phyloP scores from a whole-genome alignment of 2,113 vertebrate species.

The Chloropsis cyanopogon region DNA sequence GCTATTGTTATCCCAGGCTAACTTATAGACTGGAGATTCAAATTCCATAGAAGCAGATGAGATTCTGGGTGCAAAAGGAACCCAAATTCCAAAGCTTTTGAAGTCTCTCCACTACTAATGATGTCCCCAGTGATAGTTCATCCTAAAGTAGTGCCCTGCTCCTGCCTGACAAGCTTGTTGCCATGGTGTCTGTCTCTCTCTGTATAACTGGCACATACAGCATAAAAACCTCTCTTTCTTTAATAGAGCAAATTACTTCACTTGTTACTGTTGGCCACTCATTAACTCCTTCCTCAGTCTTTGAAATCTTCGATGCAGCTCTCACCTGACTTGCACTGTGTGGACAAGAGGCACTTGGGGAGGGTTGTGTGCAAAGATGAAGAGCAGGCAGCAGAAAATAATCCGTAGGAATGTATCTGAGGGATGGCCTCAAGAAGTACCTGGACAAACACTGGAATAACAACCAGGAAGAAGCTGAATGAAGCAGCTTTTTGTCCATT shows the following conservation, averaged over 20 bases:
- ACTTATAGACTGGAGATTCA: not conserved
- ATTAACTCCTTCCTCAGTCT: not conserved
- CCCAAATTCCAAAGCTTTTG: not conserved
- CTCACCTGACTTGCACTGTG: not conserved
- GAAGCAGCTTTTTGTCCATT: not conserved
- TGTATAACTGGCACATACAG: not conserved
- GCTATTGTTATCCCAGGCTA: not conserved
- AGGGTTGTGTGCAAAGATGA: not conserved
- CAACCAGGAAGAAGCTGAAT: not conserved
- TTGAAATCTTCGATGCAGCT: not conserved
- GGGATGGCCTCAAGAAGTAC: not conserved
- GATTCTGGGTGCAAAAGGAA: not conserved
- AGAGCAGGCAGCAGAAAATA: not conserved
- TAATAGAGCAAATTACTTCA: constrained; percentile 39
- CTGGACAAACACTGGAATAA: not conserved
- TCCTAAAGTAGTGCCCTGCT: constrained; percentile 32
- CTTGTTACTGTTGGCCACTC: constrained; percentile 1
- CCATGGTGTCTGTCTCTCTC: constrained; percentile 53
- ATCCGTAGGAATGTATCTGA: not conserved
- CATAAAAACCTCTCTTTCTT: constrained; percentile 18
- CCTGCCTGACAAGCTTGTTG: constrained; percentile 41
- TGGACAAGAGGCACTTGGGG: not conserved
- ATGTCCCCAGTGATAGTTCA: constrained; percentile 16
- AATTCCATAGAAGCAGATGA: not conserved
- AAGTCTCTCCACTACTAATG: constrained; percentile 37